Base-by-base conservation (phyloP, 2,113 vertebrate species). In the Pterocles burchelli region DNA sequence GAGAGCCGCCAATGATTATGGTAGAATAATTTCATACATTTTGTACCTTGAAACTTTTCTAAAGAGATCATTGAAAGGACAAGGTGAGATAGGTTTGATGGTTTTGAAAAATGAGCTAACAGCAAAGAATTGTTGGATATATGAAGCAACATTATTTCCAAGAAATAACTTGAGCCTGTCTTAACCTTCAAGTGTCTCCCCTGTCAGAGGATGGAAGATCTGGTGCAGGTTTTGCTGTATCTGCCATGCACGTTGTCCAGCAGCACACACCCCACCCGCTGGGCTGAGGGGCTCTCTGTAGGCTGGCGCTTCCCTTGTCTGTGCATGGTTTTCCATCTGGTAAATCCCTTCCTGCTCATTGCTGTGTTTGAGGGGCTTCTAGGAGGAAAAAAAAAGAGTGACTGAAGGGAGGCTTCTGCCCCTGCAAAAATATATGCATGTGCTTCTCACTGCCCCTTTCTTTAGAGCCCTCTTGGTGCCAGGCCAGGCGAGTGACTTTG, bases 401-500 rank as follows among this genome's bases (percentile, higher is more conserved):
- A 25, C 12, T 52, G 68, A 58, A 49, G 26, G 15, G 26, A 77
- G 15, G 20, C 6, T 91, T 1, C 43, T 45, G 65, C 11, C 33
- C 21, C 49, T 21, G 19, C 48, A 61, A 24, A 66, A 0, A 16
- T 11, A 1, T 0, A 1, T 31, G 18, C 3, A 1, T 29, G n/a
- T 22, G 8, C 1, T 49, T 4, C 11, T 29, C 52, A 9, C 52
- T 52, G 52, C 24, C 20, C 25, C 16, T 58, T 62, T 28, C 34
- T 59, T 10, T 16, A 52, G n/a, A 82, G 78, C 43, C 10, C 34
- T 63, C 49, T 25, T 70, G 46, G 38, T 10, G 24, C 13, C 21
- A 1, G 9, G 55, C 3, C 9, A 10, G 91, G 2, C 0, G 1
- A 33, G 58, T 9, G 2, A 24, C 5, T 45, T 9, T 2, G 3